A percentile compares a stretch with the other conserved stretches of the same genome.
These are phyloP conservation scores for Micrasema longulum DNA, from an alignment of 1,140 invertebrate genomes.

Conservation along the genomic window DNA sequence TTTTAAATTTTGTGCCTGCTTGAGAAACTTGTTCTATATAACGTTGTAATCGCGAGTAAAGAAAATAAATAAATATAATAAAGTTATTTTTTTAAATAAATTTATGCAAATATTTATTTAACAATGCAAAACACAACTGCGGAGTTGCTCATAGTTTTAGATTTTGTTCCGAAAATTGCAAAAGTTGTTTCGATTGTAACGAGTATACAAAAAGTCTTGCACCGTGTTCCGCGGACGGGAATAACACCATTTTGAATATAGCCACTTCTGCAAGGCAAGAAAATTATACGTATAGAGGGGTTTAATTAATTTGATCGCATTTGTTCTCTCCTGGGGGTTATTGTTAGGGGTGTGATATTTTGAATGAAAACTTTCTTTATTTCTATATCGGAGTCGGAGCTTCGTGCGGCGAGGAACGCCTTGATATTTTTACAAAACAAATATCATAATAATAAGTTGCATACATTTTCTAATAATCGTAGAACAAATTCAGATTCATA, in stretches of 20 bases:
- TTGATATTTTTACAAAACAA: too few relatives aligned
- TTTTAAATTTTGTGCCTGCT: too few relatives aligned
- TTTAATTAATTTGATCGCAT: slow-evolving; percentile 54
- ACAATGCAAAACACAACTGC: slow-evolving; percentile 42
- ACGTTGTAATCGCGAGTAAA: too few relatives aligned
- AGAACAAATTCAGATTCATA: too few relatives aligned
- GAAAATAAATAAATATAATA: too few relatives aligned
- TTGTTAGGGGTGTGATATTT: slow-evolving; percentile 11
- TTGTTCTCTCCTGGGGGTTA: slow-evolving; percentile 35
- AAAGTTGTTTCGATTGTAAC: slow-evolving; percentile 52
- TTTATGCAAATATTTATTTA: slow-evolving; percentile 43
- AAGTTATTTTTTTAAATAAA: too few relatives aligned
- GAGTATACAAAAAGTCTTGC: slow-evolving; percentile 45
- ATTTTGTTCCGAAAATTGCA: slow-evolving; percentile 52
- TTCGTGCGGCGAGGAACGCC: too few relatives aligned
- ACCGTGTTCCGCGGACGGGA: not conserved
- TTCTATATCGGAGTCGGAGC: slow-evolving; percentile 7
- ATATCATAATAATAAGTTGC: too few relatives aligned
- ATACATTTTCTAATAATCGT: too few relatives aligned
- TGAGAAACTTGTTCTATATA: too few relatives aligned
- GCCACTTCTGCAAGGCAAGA: slow-evolving; percentile 36
- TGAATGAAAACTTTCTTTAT: slow-evolving; percentile 24
- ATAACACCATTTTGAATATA: slow-evolving; percentile 52
- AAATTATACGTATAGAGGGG: slow-evolving; percentile 45
- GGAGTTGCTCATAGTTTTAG: slow-evolving; percentile 44